Evolutionary conservation across 2,113 vertebrate genomes (phyloP).

Genomic region (western clawed frog (Xenopus tropicalis)): UCB_Xtro_10.0 CM004443.2:16076001-16076500

Average conservation of each 20-base stretch:
- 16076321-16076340: neutral
- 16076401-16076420: no score
- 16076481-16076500: no score
- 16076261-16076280: conserved; percentile 58
- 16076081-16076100: conserved; percentile 36
- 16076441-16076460: no score
- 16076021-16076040: neutral
- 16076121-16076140: conserved; percentile 47
- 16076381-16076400: no score
- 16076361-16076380: no score
- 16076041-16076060: neutral
- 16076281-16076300: conserved; percentile 52
- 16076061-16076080: conserved; percentile 33
- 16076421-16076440: no score
- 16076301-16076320: neutral
- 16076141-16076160: conserved; percentile 53
- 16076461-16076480: no score
- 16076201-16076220: conserved; percentile 62
- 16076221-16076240: conserved; percentile 69
- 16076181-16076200: conserved; percentile 55
- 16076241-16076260: conserved; percentile 66
- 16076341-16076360: no score
- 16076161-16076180: conserved; percentile 48
- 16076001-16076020: conserved; percentile 1
- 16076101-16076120: conserved; percentile 36